These are phyloP conservation scores for Vireo altiloquus DNA, from an alignment of 2,113 vertebrate species.

Conservation along the genomic window DNA sequence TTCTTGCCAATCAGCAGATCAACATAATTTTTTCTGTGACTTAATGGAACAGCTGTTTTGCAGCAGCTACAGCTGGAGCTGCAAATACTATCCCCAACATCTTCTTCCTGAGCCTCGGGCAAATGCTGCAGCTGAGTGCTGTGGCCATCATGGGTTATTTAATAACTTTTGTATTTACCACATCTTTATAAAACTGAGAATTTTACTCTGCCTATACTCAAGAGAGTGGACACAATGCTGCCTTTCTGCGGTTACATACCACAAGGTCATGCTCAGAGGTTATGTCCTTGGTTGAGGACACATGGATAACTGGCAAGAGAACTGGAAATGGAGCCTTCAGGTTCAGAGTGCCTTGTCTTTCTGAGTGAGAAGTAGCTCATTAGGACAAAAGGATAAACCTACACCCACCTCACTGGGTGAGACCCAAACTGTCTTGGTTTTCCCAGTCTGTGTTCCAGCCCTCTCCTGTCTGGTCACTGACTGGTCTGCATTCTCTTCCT, in stretches of 20 bases:
- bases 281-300: neutral
- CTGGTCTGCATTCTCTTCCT: neutral
- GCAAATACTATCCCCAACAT: neutral
- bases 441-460: neutral
- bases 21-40: neutral
- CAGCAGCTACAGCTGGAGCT: neutral
- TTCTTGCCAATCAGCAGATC: neutral
- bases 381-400: neutral
- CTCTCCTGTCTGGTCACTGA: neutral
- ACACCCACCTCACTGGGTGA: neutral
- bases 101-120: neutral
- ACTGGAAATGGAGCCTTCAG: neutral
- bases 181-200: neutral
- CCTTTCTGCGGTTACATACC: accelerated
- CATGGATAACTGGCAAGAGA: neutral
- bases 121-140: neutral
- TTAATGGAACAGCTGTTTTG: neutral
- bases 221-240: neutral
- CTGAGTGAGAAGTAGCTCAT: neutral
- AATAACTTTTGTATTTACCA: neutral
- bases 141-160: accelerated
- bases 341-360: neutral
- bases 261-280: neutral
- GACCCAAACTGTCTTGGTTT: neutral
- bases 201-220: neutral